A percentile compares a stretch with the other conserved stretches of the same genome.
phyloP scores from a whole-genome alignment of 2,888 invertebrate genomes.

The Meiosimyza decipiens region DNA sequence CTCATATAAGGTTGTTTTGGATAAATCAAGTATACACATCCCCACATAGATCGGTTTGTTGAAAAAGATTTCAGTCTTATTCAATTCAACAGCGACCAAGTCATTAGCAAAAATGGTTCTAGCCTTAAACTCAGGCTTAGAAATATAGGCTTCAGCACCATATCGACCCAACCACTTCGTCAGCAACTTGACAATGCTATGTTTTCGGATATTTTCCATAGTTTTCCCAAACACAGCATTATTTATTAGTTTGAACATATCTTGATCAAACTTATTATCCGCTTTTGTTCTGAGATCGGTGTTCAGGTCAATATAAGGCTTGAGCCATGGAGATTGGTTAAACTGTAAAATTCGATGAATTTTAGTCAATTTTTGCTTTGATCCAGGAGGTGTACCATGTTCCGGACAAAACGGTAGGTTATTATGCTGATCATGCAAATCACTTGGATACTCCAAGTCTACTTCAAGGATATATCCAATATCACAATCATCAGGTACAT shows the following conservation, averaged over 20 bases:
- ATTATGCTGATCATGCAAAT: conserved; percentile 15
- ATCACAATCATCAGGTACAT: conserved; percentile 38
- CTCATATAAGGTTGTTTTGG: no score
- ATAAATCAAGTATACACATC: no score
- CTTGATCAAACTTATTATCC: conserved; percentile 25
- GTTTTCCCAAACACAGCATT: conserved; percentile 42
- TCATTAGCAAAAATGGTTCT: background rate
- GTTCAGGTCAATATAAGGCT: conserved; percentile 42
- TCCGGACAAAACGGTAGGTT: conserved; percentile 30
- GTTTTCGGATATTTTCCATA: conserved; percentile 43
- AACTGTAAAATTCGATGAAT: conserved; percentile 53
- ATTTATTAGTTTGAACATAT: background rate
- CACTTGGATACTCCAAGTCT: conserved; percentile 26
- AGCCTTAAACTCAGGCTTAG: background rate
- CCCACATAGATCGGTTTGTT: background rate
- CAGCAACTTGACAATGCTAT: conserved; percentile 39
- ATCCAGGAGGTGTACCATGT: background rate
- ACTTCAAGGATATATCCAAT: conserved; percentile 51
- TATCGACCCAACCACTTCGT: conserved; percentile 31
- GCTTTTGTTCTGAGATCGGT: conserved; percentile 13
- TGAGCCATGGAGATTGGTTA: conserved; percentile 52
- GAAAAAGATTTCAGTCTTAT: background rate
- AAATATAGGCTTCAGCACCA: background rate
- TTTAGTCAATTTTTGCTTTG: conserved; percentile 45
- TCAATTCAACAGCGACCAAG: background rate